Evolutionary conservation across 2,888 invertebrate species (phyloP).

Genomic region (Melolontha melolontha): DNA sequence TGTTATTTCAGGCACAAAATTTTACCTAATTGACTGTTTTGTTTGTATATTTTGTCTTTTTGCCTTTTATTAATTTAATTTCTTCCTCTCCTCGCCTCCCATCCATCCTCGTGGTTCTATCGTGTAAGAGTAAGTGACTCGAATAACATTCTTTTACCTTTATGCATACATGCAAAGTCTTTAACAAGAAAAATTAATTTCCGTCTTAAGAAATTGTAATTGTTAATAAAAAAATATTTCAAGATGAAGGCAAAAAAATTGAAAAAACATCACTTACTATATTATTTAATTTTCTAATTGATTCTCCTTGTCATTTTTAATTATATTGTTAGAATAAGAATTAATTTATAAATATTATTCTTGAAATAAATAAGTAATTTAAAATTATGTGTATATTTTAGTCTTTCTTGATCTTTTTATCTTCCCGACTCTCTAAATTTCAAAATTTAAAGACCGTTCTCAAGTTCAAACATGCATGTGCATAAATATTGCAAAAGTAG

Average conservation of each 20-base stretch:
- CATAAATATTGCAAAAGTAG: too few relatives aligned
- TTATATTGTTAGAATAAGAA: conserved; percentile 59
- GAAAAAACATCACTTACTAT: conserved; percentile 41
- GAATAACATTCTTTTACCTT: conserved; percentile 51
- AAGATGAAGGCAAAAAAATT: conserved; percentile 30
- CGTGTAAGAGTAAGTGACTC: conserved; percentile 1
- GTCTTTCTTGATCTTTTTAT: conserved; percentile 30
- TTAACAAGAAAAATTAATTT: conserved; percentile 24
- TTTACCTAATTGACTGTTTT: conserved; percentile 9
- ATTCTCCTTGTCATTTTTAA: conserved; percentile 48
- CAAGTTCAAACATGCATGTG: too few relatives aligned
- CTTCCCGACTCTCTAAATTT: neutral
- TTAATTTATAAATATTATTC: conserved; percentile 64
- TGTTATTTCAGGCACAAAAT: conserved; percentile 15
- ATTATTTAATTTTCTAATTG: conserved; percentile 49
- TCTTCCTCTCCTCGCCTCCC: neutral
- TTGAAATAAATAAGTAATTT: conserved; percentile 60
- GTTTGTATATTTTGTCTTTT: neutral
- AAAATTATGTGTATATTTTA: conserved; percentile 50
- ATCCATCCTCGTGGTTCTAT: too few relatives aligned
- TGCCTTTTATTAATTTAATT: conserved; percentile 2
- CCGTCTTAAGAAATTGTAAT: conserved; percentile 54
- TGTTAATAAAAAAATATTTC: conserved; percentile 35
- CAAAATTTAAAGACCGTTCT: too few relatives aligned
- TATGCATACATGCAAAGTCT: conserved; percentile 59